Percentiles rank a stretch among this genome's conserved stretches.
phyloP scores from a whole-genome alignment of 2,888 invertebrate species.

The Palloptera scutellata region DNA sequence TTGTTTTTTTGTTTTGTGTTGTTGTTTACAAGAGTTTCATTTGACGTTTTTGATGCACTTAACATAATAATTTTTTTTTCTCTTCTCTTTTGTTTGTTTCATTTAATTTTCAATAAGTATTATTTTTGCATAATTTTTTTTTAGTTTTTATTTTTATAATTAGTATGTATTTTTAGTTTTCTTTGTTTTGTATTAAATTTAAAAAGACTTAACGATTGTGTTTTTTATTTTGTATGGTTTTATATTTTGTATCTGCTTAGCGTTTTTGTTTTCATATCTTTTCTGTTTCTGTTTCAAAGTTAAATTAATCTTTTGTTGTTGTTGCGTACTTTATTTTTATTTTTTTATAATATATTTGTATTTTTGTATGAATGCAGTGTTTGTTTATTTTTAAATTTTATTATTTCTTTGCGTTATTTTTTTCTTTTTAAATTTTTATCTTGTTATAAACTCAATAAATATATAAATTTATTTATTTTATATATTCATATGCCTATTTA shows the following conservation, averaged over 20 bases:
- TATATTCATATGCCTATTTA: no score
- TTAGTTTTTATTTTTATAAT: constrained; percentile 28
- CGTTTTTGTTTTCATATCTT: constrained; percentile 15
- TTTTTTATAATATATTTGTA: not conserved
- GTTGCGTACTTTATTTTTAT: not conserved
- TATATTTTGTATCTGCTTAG: constrained; percentile 18
- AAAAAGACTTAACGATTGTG: constrained; percentile 13
- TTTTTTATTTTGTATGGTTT: not conserved
- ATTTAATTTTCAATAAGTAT: constrained; percentile 38
- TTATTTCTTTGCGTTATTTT: not conserved
- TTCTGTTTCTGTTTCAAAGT: constrained; percentile 21
- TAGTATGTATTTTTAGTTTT: constrained; percentile 11
- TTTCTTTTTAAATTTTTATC: not conserved
- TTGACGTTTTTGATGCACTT: constrained; percentile 29
- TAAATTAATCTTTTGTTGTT: constrained; percentile 6
- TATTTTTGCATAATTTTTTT: constrained; percentile 27
- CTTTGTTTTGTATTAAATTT: constrained; percentile 13
- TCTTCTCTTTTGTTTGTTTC: constrained; percentile 34
- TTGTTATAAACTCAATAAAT: not conserved
- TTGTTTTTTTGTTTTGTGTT: constrained; percentile 9
- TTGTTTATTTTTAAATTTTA: not conserved
- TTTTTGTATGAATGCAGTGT: not conserved
- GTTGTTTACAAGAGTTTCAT: constrained; percentile 26
- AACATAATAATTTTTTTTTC: constrained; percentile 41
- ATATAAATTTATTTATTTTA: not conserved